Percentiles rank a stretch among this genome's conserved stretches.
Evolutionary conservation across 2,113 vertebrate species (phyloP).

Genomic region (Muscicapa adusta): DNA sequence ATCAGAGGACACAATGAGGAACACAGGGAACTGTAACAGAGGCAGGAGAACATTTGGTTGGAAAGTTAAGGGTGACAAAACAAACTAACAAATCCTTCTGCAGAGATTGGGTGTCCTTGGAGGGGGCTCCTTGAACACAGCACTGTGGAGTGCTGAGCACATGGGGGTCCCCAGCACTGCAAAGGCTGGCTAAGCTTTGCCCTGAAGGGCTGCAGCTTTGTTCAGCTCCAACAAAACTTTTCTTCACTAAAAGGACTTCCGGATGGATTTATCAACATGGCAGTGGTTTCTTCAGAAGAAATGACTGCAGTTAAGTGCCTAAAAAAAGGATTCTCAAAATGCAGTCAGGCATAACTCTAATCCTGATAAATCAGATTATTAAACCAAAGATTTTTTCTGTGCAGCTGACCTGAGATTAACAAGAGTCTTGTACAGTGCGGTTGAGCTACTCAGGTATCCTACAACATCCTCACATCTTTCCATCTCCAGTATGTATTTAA

Average conservation of each 20-base stretch:
- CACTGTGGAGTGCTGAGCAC: accelerated
- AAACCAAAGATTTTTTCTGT: not conserved
- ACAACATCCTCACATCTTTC: not conserved
- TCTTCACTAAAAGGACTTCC: not conserved
- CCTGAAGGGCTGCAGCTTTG: not conserved
- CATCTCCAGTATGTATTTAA: not conserved
- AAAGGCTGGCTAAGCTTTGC: not conserved
- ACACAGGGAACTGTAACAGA: not conserved
- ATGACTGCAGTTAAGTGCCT: not conserved
- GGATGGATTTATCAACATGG: not conserved
- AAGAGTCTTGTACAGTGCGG: not conserved
- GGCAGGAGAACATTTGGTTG: not conserved
- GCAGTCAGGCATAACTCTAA: not conserved
- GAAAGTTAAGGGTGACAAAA: not conserved
- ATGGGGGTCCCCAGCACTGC: not conserved
- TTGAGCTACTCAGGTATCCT: not conserved
- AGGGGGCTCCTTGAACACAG: not conserved
- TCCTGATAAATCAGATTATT: not conserved
- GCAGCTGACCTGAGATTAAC: not conserved
- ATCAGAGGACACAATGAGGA: not conserved
- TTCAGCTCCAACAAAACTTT: not conserved
- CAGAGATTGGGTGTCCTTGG: not conserved
- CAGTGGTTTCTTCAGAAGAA: not conserved
- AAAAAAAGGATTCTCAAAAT: not conserved
- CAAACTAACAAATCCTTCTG: not conserved